A percentile compares a stretch with the other conserved stretches of the same genome.
These are phyloP conservation scores for Alviniconcha strummeri DNA, from an alignment of 2,888 invertebrate species.

Conservation along the genomic window DNA sequence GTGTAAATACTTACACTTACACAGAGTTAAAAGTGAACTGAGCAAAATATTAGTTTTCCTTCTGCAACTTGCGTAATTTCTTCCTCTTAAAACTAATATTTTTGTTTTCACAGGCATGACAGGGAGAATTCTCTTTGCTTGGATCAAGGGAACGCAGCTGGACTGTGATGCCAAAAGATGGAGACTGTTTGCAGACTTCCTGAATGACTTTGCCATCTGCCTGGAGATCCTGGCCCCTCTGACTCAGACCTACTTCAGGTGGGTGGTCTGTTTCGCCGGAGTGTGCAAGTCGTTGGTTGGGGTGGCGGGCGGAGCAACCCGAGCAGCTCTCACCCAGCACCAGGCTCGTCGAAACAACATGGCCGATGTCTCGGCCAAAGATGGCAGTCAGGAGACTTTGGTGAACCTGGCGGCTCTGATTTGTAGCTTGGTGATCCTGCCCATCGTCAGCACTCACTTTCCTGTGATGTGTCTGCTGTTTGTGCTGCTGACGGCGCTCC, in stretches of 20 bases:
- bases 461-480: constrained; percentile 86
- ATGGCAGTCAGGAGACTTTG: constrained; percentile 94
- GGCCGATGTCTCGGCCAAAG: constrained; percentile 91
- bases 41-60: too few relatives aligned
- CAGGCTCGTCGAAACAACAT: constrained; percentile 89
- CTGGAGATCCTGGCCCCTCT: constrained; percentile 89
- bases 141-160: constrained; percentile 88
- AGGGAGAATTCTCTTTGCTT: constrained; percentile 91
- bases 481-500: constrained; percentile 83
- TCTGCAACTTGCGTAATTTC: too few relatives aligned
- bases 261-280: constrained; percentile 74
- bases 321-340: constrained; percentile 90
- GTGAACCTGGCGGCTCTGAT: constrained; percentile 92
- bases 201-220: constrained; percentile 93
- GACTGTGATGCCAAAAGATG: constrained; percentile 96
- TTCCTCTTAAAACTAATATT: background rate
- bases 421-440: constrained; percentile 84
- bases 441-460: constrained; percentile 76
- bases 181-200: constrained; percentile 93
- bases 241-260: constrained; percentile 74
- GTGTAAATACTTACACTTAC: too few relatives aligned
- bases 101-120: constrained; percentile 90
- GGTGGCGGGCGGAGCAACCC: constrained; percentile 90
- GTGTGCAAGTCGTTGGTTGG: constrained; percentile 85
- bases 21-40: too few relatives aligned